Evolutionary conservation across 2,888 invertebrate genomes (phyloP).

Genomic region (Portevinia maculata): DNA sequence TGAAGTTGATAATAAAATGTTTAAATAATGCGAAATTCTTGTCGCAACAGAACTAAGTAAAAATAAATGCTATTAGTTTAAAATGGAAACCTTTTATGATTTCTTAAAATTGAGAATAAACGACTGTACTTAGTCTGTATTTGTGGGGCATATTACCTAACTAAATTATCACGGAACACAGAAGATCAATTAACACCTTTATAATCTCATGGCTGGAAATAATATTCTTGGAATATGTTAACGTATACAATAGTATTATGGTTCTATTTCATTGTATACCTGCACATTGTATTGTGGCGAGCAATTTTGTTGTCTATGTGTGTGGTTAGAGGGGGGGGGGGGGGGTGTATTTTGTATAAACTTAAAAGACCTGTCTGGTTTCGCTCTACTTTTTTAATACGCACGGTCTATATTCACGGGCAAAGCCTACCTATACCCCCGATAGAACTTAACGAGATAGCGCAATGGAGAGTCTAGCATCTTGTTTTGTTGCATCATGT

Average conservation of each 20-base stretch:
- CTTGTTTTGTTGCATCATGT: too few relatives aligned
- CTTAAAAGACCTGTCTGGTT: too few relatives aligned
- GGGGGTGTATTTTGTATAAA: too few relatives aligned
- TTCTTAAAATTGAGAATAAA: conserved; percentile 2
- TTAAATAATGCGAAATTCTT: not conserved
- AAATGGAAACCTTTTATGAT: too few relatives aligned
- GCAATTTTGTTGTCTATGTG: not conserved
- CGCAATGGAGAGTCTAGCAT: too few relatives aligned
- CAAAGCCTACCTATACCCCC: too few relatives aligned
- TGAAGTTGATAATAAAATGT: too few relatives aligned
- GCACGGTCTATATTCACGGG: too few relatives aligned
- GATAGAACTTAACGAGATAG: too few relatives aligned
- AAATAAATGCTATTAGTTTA: too few relatives aligned
- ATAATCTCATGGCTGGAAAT: conserved; percentile 13
- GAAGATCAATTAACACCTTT: conserved; percentile 22
- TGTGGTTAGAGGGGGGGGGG: too few relatives aligned
- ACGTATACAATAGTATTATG: not conserved
- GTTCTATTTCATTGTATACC: not conserved
- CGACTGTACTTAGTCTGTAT: not conserved
- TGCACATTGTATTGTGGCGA: not conserved
- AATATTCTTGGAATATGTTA: conserved; percentile 9
- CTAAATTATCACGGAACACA: conserved; percentile 12
- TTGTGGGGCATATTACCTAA: conserved; percentile 4
- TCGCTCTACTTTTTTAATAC: too few relatives aligned
- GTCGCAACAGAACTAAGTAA: not conserved